These are phyloP conservation scores for Pseudochromis fuscus DNA, from an alignment of 2,797 vertebrate species.

Conservation along the genomic window DNA sequence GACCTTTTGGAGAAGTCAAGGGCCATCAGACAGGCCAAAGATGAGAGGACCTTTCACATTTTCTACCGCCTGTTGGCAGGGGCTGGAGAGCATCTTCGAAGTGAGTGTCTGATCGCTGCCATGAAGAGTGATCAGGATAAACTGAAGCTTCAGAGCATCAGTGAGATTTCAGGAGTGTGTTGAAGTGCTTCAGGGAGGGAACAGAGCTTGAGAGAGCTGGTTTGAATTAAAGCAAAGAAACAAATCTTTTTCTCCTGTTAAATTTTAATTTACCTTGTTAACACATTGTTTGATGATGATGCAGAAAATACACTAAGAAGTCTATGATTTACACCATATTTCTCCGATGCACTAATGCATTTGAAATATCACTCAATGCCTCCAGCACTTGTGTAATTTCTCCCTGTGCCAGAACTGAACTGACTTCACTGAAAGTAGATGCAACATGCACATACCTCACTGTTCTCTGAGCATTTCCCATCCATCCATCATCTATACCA, in stretches of 20 bases:
- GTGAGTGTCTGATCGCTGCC: conserved; percentile 82
- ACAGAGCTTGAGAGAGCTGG: neutral
- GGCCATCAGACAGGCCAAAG: conserved; percentile 97
- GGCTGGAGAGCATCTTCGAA: conserved; percentile 94
- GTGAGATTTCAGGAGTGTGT: conserved; percentile 1
- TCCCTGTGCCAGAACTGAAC: neutral
- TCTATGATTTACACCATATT: conserved; percentile 9
- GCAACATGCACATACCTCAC: neutral
- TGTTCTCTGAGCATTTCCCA: neutral
- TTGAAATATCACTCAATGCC: neutral
- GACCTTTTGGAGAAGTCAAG: conserved; percentile 98
- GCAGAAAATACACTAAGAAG: neutral
- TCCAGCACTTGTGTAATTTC: neutral
- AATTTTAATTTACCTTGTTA: conserved; percentile 42
- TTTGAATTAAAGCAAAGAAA: conserved; percentile 22
- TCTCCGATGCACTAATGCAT: conserved; percentile 1
- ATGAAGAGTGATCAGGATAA: neutral
- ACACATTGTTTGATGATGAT: conserved; percentile 46
- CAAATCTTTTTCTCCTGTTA: conserved; percentile 24
- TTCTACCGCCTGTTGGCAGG: conserved; percentile 97
- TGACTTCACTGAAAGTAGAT: neutral
- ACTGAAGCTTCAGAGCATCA: neutral
- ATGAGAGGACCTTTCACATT: conserved; percentile 97
- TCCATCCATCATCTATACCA: too few species aligned
- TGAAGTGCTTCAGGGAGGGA: conserved; percentile 3